Evolutionary conservation across 2,113 vertebrate species (phyloP), one percentile per base, ranked within the genome.

Genomic region (Blennius ocellaris): DNA sequence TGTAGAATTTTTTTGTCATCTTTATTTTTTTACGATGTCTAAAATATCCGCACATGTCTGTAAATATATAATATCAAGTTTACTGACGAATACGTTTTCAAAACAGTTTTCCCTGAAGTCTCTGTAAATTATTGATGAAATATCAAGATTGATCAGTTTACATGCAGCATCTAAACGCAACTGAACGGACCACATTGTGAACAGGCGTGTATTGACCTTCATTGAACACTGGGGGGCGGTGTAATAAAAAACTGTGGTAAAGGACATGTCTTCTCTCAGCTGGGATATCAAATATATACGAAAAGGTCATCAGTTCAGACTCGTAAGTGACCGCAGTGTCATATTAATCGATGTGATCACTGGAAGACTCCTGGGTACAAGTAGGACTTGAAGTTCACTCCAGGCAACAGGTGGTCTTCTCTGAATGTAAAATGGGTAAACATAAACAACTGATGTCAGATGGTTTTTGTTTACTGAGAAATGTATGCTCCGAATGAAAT

Each of bases 371-470:
- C 41, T 16, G 17, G 2, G 58, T 47, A 73, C 54, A 21, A 57
- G 40, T 15, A 44, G 53, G n/a, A 67, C 67, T 61, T 85, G 62
- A 48, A 78, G 48, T 45, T 79, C 16, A 56, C 30, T 71, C 52
- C 43, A 3, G 12, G 55, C 0, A 11, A 78, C 84, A 91, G 80
- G 73, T 89, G 60, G 64, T 69, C 43, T 64, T 36, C 2, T 68
- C 38, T 71, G 39, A 86, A 83, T 70, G 58, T 78, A 36, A 48
- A 48, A 12, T 2, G 45, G 66, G 67, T 72, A 45, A 79, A 61
- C 17, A 50, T 17, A 57, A 62, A 69, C 71, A 71, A 64, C 85
- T 87, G 61, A 54, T 85, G 80, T 66, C 54, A 60, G 59, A 51
- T 30, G 30, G 16, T 38, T 7, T 17, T 36, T 30, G 41, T 71